phyloP scores from a whole-genome alignment of 2,888 invertebrate species.

The Spodoptera littoralis region DNA sequence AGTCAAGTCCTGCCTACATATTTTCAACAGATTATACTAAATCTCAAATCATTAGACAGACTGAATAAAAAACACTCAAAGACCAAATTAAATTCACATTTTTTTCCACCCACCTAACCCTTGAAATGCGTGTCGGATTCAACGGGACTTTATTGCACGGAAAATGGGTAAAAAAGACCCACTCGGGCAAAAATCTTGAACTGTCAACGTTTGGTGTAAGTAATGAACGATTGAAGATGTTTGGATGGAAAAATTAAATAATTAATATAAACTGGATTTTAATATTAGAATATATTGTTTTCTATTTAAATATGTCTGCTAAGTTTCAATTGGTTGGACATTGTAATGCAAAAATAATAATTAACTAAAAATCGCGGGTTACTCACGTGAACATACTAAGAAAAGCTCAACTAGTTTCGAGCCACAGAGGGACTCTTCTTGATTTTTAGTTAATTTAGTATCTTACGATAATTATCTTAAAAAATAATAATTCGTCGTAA shows the following conservation, averaged over 20 bases:
- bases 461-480: too few relatives aligned
- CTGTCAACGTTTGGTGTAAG: slow-evolving; percentile 58
- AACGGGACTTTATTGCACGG: slow-evolving; percentile 80
- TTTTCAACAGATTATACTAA: slow-evolving; percentile 31
- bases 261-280: too few relatives aligned
- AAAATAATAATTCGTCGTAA: too few relatives aligned
- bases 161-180: slow-evolving; percentile 77
- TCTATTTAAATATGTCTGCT: too few relatives aligned
- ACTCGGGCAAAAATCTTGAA: slow-evolving; percentile 69
- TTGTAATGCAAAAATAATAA: too few relatives aligned
- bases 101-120: slow-evolving; percentile 75
- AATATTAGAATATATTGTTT: too few relatives aligned
- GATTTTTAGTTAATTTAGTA: too few relatives aligned
- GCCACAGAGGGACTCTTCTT: too few relatives aligned
- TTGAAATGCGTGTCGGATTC: slow-evolving; percentile 78
- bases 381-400: too few relatives aligned
- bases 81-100: slow-evolving; percentile 74
- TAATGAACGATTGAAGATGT: slow-evolving; percentile 19
- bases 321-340: too few relatives aligned
- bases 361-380: too few relatives aligned
- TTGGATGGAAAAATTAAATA: not conserved
- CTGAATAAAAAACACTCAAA: slow-evolving; percentile 55
- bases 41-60: slow-evolving; percentile 50
- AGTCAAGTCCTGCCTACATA: not conserved
- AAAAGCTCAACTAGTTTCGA: too few relatives aligned